phyloP scores from a whole-genome alignment of 2,888 invertebrate genomes.

The Laspeyria flexula region DNA sequence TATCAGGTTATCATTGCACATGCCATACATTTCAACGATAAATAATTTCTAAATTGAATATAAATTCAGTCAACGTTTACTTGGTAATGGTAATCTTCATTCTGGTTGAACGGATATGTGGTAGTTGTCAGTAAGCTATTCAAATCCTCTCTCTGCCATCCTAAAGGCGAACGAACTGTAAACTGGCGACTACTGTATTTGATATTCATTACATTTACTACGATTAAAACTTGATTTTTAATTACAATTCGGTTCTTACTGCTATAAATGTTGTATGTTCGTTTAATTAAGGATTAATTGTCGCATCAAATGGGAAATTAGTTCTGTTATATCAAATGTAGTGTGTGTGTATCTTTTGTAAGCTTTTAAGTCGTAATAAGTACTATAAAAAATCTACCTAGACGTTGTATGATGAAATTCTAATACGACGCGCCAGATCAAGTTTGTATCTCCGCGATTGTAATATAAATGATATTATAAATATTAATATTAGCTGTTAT shows the following conservation, averaged over 20 bases:
- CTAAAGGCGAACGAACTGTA: constrained; percentile 35
- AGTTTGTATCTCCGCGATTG: constrained; percentile 13
- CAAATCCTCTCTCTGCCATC: constrained; percentile 40
- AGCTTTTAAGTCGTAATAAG: too few species aligned
- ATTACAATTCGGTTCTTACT: constrained; percentile 9
- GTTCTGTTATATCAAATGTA: too few species aligned
- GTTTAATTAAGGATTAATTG: constrained; percentile 11
- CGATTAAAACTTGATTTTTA: too few species aligned
- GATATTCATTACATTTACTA: constrained; percentile 26
- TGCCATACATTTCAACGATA: too few species aligned
- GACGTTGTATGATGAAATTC: constrained; percentile 11
- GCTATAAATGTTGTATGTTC: constrained; percentile 12
- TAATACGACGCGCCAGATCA: constrained; percentile 10
- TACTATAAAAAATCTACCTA: too few species aligned
- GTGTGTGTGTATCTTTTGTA: too few species aligned
- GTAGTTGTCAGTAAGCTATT: constrained; percentile 55
- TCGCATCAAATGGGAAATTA: constrained; percentile 2
- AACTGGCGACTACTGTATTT: constrained; percentile 46
- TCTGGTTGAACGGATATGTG: constrained; percentile 60
- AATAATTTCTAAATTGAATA: too few species aligned
- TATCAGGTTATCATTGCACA: too few species aligned
- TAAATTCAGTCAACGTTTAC: too few species aligned
- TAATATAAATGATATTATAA: constrained; percentile 36
- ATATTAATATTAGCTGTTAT: constrained; percentile 38
- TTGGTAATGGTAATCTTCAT: constrained; percentile 45